A percentile compares a stretch with the other conserved stretches of the same genome.
These are phyloP conservation scores for Hexactinellida sp. DNA, from an alignment of 37 sponge, comb jelly and placozoan species.

Conservation along the genomic window DNA sequence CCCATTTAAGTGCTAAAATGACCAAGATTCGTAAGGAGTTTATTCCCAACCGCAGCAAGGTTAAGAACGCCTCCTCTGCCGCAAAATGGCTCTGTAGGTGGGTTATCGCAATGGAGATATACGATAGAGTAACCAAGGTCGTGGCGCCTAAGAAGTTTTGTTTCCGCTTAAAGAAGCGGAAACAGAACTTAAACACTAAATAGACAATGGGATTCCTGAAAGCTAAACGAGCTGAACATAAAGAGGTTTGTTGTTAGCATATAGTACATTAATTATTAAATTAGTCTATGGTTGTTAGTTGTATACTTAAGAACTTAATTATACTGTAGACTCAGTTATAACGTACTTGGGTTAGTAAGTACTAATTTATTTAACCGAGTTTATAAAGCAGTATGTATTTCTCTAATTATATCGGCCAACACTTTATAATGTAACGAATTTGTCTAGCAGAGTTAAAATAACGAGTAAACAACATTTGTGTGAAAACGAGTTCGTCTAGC, in stretches of 20 bases:
- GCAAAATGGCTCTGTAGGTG: slow-evolving; percentile 88
- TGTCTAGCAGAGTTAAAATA: too few relatives aligned
- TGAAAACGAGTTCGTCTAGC: too few relatives aligned
- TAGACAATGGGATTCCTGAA: slow-evolving; percentile 73
- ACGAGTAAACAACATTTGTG: too few relatives aligned
- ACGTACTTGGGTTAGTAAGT: too few relatives aligned
- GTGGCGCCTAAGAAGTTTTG: slow-evolving; percentile 92
- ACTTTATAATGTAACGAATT: too few relatives aligned
- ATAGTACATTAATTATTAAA: too few relatives aligned
- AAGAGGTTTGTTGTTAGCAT: slow-evolving; percentile 42
- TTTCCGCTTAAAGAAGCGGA: slow-evolving; percentile 67
- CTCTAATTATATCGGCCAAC: too few relatives aligned
- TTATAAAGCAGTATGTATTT: too few relatives aligned
- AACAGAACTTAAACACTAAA: slow-evolving; percentile 39
- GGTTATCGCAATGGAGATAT: slow-evolving; percentile 91
- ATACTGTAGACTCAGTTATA: too few relatives aligned
- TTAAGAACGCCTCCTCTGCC: slow-evolving; percentile 86
- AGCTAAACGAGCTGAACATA: slow-evolving; percentile 78
- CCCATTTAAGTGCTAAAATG: slow-evolving; percentile 49
- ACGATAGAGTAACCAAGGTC: slow-evolving; percentile 94
- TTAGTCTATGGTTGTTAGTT: too few relatives aligned
- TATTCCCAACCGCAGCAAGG: slow-evolving; percentile 66
- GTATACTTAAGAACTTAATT: too few relatives aligned
- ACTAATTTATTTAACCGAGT: too few relatives aligned
- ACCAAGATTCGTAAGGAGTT: slow-evolving; percentile 82